These are phyloP conservation scores for Bufo bufo DNA, from an alignment of 2,113 vertebrate species.

Conservation along the genomic window DNA sequence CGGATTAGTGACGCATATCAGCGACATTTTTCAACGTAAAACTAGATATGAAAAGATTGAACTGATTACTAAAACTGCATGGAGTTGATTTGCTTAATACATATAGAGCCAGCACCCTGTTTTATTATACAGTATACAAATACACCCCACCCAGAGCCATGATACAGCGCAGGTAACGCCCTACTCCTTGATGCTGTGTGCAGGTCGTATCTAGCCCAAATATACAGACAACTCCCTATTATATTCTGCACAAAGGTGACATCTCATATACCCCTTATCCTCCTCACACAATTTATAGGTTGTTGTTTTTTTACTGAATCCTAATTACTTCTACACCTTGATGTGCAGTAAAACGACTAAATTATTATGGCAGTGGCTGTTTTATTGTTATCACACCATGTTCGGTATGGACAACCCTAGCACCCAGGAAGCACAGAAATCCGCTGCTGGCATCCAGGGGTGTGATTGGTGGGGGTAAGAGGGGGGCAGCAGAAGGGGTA, in stretches of 20 bases:
- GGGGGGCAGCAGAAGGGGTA: no score
- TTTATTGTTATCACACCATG: neutral
- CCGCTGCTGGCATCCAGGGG: no score
- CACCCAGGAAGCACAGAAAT: no score
- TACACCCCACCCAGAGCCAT: constrained; percentile 40
- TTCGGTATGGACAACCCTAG: neutral
- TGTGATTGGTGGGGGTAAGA: no score
- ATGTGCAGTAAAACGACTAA: neutral
- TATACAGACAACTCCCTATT: constrained; percentile 4
- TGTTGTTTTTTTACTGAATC: neutral
- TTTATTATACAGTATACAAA: constrained; percentile 44
- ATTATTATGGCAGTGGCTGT: neutral
- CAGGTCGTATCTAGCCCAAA: constrained; percentile 42
- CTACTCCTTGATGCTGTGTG: constrained; percentile 28
- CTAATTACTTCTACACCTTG: neutral
- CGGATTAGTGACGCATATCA: no score
- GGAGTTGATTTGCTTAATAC: neutral
- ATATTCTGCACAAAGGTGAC: constrained; percentile 21
- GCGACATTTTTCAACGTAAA: neutral
- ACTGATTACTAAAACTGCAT: neutral
- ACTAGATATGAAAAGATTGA: neutral
- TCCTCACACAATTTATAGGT: neutral
- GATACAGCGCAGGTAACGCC: constrained; percentile 31
- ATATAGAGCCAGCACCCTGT: constrained; percentile 34
- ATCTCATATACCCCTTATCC: neutral